These are phyloP conservation scores for Andrena chrysosceles DNA, from an alignment of 2,888 invertebrate genomes.

Conservation along the genomic window DNA sequence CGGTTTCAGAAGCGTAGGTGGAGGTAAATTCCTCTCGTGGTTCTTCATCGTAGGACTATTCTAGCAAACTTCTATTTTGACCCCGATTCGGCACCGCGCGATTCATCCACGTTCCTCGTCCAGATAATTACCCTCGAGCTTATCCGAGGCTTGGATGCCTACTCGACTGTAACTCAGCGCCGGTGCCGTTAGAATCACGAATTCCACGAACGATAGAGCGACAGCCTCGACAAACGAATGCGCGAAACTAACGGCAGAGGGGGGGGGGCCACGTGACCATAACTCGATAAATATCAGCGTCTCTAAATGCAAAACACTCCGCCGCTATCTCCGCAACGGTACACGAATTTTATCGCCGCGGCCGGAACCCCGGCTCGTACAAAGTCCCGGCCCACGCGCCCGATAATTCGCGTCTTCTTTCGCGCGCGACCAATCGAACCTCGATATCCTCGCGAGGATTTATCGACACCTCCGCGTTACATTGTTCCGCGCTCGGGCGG, in stretches of 20 bases:
- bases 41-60: no score
- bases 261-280: neutral
- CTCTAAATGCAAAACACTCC: slow-evolving; percentile 34
- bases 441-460: slow-evolving; percentile 1
- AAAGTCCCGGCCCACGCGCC: slow-evolving; percentile 51
- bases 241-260: slow-evolving; percentile 10
- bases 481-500: slow-evolving; percentile 30
- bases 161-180: neutral
- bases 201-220: neutral
- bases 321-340: slow-evolving; percentile 60
- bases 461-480: slow-evolving; percentile 61
- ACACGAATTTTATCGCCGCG: slow-evolving; percentile 65
- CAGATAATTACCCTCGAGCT: neutral
- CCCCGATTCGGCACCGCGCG: neutral
- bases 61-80: neutral
- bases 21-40: no score
- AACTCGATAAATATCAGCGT: slow-evolving; percentile 37
- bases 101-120: neutral
- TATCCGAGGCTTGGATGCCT: neutral
- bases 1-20: no score
- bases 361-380: slow-evolving; percentile 22
- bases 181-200: slow-evolving; percentile 15
- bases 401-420: slow-evolving; percentile 49
- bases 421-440: slow-evolving; percentile 19
- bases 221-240: neutral